Evolutionary conservation across 2,797 vertebrate genomes (phyloP), one percentile per base, ranked within the genome.

Genomic region (Acrossocheilus wenchowensis): DNA sequence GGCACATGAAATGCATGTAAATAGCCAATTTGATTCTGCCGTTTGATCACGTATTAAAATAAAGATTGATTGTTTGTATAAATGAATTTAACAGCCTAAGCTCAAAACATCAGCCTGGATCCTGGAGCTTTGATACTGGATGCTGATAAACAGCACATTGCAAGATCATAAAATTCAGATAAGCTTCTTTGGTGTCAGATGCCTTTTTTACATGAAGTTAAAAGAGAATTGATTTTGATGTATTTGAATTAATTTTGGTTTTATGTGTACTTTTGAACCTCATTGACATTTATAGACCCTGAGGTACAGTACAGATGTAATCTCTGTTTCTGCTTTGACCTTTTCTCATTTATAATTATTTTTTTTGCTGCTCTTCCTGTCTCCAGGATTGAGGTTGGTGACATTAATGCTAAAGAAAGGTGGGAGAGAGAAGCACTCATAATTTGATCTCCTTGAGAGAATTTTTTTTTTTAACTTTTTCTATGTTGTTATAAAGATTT

Each of bases 301-400:
- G 30, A 5, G 39, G 68, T 73, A 62, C 68, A 62, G 52, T 48
- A 71, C 39, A 72, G 80, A 85, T 72, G 26, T n/a, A 36, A 75
- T 68, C 86, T 84, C 48, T 73, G 26, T 82, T 66, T 82, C 52
- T 48, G 21, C 50, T 39, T 36, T 69, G 48, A 64, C 66, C 43
- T 74, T 78, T 62, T 75, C 52, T 71, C 54, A 64, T 62, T 57
- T 68, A 21, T 78, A 15, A 69, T 75, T 30, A 41, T 41, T 64
- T 74, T 81, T 82, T 79, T 82, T 43, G 43, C 39, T 26, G 0
- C 75, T 71, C 54, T 84, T 62, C 60, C 79, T 39, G 57, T 36
- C 78, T 66, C 11, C 17, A 68, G 64, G 11, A 87, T 87, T 85
- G 45, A 81, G 30, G 68, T 69, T 69, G 74, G 87, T 88, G 89